Conservation (phyloP, 2,113 vertebrate species). For the Vulpes lagopus region DNA sequence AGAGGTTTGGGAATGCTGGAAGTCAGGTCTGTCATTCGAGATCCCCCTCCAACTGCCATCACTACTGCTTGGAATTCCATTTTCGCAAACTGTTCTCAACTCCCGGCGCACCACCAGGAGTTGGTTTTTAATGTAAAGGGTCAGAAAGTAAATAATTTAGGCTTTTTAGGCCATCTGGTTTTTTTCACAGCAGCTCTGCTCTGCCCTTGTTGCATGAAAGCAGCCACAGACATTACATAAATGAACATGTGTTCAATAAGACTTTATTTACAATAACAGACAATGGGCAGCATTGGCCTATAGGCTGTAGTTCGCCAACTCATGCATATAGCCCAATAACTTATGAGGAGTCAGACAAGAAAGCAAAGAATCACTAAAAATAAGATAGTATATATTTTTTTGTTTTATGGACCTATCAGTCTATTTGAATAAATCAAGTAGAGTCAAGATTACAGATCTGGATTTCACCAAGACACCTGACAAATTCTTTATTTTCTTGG, state of each 20-base stretch:
- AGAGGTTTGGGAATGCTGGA: slow-evolving; percentile 96
- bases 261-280: not conserved
- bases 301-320: not conserved
- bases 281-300: not conserved
- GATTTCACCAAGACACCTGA: not conserved
- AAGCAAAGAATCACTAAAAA: slow-evolving; percentile 19
- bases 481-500: slow-evolving; percentile 33
- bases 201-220: not conserved
- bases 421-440: not conserved
- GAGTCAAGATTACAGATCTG: not conserved
- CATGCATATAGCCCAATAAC: not conserved
- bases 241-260: not conserved
- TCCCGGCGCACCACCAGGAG: too few species aligned
- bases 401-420: not conserved
- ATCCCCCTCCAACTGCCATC: slow-evolving; percentile 98
- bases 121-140: not conserved
- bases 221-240: not conserved
- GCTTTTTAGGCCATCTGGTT: not conserved
- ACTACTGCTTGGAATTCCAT: slow-evolving; percentile 99
- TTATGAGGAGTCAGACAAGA: not conserved
- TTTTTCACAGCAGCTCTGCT: not conserved
- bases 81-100: slow-evolving; percentile 72
- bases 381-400: not conserved
- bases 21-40: slow-evolving; percentile 98
- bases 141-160: not conserved